Evolutionary conservation across 2,888 invertebrate genomes (phyloP), one percentile per base, ranked within the genome.

Genomic region (Carcina quercana): DNA sequence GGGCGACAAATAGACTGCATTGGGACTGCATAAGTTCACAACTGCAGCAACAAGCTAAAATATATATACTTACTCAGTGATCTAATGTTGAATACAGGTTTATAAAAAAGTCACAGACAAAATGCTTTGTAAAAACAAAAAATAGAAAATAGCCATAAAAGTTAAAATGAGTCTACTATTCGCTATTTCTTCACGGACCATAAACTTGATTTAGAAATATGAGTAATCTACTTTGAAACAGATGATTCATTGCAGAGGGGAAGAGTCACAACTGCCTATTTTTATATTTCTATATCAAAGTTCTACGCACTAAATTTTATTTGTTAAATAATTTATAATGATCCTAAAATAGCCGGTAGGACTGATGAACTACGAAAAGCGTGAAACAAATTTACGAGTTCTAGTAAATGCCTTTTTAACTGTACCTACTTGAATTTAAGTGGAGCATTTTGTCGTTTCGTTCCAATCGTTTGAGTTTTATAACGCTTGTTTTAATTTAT

Each of bases 381-480:
- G 44, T 50, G 46, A 47, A 44, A 15, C 22, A 27, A 20, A 36
- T 34, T 40, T 43, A 33, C 13, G 32, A 30, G 37, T 32, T 37
- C 11, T 24, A 17, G 43, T 53, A 58, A 55, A 67, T 53, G 51
- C 53, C 50, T 56, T 38, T 64, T 65, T 54, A 55, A 57, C 49
- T 56, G 48, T n/a, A n/a, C n/a, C n/a, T 53, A 47, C 47, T 53
- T 49, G 47, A 50, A 52, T 52, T 51, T 53, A 57, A 54, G 53
- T 13, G 13, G 17, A 10, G 13, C 54, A 59, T 51, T 58, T 40
- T 45, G 54, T 53, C 57, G 55, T 56, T 55, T 35, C 38, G 36
- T 50, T 50, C 48, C 52, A 52, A 60, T 60, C 59, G 53, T 55
- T 47, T 38, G 45, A 40, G 47, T 48, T 59, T 61, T 58, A 61